A percentile compares a stretch with the other conserved stretches of the same genome.
These are phyloP conservation scores for Noctilio leporinus DNA, from an alignment of 2,113 vertebrate species.

Conservation along the genomic window DNA sequence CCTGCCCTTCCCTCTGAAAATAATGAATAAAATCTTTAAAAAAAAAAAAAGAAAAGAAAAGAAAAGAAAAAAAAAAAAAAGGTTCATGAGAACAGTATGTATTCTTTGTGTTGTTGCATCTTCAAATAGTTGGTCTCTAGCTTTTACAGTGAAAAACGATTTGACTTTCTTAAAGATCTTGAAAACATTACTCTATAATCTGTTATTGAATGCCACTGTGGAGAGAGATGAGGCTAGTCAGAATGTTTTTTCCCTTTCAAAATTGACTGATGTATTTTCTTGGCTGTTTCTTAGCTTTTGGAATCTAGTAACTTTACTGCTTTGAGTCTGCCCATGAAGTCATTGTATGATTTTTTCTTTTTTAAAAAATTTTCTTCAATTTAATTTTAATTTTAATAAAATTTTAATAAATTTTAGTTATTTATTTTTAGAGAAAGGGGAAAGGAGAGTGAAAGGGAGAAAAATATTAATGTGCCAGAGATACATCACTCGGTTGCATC, in stretches of 20 bases:
- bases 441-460: too few relatives aligned
- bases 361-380: too few relatives aligned
- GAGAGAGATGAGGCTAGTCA: background rate
- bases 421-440: too few relatives aligned
- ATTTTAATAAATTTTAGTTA: too few relatives aligned
- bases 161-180: background rate
- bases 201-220: background rate
- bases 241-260: background rate
- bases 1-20: too few relatives aligned
- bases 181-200: background rate
- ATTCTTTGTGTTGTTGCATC: background rate
- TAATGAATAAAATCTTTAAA: too few relatives aligned
- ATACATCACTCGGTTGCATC: too few relatives aligned
- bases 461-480: too few relatives aligned
- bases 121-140: background rate
- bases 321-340: background rate
- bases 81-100: background rate
- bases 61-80: background rate
- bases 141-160: conserved; percentile 16
- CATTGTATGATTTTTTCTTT: background rate
- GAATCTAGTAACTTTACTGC: background rate
- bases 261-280: background rate
- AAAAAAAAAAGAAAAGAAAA: too few relatives aligned
- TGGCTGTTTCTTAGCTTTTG: background rate
- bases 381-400: too few relatives aligned